Evolutionary conservation across 2,888 invertebrate species (phyloP).

Genomic region (Pammene fasciana): DNA sequence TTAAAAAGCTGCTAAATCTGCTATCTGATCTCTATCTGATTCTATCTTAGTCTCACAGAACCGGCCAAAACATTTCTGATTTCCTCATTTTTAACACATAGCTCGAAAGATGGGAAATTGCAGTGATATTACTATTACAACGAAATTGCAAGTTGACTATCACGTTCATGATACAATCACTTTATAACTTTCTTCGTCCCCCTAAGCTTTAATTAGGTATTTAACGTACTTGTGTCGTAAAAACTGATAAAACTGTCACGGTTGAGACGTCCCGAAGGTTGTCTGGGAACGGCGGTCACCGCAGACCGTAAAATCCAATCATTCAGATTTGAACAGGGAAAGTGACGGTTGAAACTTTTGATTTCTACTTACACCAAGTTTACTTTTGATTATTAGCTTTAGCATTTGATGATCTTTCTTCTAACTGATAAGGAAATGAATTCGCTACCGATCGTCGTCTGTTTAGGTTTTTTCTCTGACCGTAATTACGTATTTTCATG

Average conservation of each 20-base stretch:
- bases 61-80: slow-evolving; percentile 17
- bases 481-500: too few species aligned
- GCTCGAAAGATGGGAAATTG: not conserved
- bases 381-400: not conserved
- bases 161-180: slow-evolving; percentile 22
- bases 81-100: not conserved
- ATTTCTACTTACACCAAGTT: slow-evolving; percentile 53
- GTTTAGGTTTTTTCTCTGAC: too few species aligned
- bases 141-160: slow-evolving; percentile 28
- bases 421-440: not conserved
- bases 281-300: slow-evolving; percentile 54
- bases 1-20: slow-evolving; percentile 5
- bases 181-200: slow-evolving; percentile 39
- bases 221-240: slow-evolving; percentile 48
- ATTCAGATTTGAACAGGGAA: slow-evolving; percentile 59
- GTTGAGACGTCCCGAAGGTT: slow-evolving; percentile 53
- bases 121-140: not conserved
- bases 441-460: too few species aligned
- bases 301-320: slow-evolving; percentile 60
- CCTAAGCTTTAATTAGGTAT: slow-evolving; percentile 33
- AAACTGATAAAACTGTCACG: slow-evolving; percentile 69
- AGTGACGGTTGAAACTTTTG: slow-evolving; percentile 60
- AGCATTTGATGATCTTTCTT: not conserved
- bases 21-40: slow-evolving; percentile 19
- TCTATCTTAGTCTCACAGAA: slow-evolving; percentile 27